phyloP scores from a whole-genome alignment of 2,888 invertebrate genomes.

The Synergus gifuensis region DNA sequence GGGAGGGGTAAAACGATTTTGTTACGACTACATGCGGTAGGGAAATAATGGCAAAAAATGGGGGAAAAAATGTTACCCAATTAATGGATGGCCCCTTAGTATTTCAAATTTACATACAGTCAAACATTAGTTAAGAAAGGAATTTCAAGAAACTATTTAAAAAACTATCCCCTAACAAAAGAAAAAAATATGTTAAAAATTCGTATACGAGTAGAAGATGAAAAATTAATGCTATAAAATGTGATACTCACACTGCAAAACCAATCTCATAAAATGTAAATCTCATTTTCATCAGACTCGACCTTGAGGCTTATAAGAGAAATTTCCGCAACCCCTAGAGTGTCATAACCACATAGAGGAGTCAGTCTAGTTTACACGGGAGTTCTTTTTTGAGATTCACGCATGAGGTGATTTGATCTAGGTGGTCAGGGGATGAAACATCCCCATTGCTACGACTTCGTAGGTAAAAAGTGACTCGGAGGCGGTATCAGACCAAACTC shows the following conservation, averaged over 20 bases:
- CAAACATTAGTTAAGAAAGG: too few species aligned
- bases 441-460: slow-evolving; percentile 44
- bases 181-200: too few species aligned
- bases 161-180: neutral
- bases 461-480: slow-evolving; percentile 58
- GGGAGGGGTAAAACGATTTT: too few species aligned
- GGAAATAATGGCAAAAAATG: too few species aligned
- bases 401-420: slow-evolving; percentile 30
- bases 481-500: slow-evolving; percentile 76
- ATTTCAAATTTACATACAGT: neutral
- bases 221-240: neutral
- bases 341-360: neutral
- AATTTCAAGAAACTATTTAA: too few species aligned
- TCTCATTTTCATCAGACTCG: neutral
- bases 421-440: slow-evolving; percentile 47
- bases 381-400: slow-evolving; percentile 32
- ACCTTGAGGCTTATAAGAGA: slow-evolving; percentile 8
- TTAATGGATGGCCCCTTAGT: neutral
- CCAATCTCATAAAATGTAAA: neutral
- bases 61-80: too few species aligned
- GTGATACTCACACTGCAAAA: neutral
- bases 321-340: neutral
- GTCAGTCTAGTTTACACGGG: slow-evolving; percentile 8
- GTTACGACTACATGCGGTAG: too few species aligned
- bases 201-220: neutral